These are phyloP conservation scores for Heliconius cydno DNA, from an alignment of 2,888 invertebrate species.

Conservation along the genomic window DNA sequence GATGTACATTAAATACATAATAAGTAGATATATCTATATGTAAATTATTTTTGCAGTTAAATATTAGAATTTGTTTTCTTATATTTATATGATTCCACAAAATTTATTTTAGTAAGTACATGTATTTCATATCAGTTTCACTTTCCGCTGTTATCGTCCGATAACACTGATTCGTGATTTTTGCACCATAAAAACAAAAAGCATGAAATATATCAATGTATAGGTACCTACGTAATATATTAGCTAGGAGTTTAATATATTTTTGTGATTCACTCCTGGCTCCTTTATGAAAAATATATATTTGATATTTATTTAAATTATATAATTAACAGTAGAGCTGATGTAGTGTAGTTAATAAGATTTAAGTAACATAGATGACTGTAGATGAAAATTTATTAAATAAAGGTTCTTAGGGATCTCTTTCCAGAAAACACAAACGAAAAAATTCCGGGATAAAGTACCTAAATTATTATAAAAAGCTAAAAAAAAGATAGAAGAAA, in stretches of 20 bases:
- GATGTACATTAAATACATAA: too few species aligned
- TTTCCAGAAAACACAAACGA: too few species aligned
- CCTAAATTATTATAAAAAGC: too few species aligned
- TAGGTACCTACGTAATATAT: neutral
- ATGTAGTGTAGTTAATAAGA: neutral
- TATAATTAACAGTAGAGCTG: too few species aligned
- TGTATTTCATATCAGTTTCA: conserved; percentile 5
- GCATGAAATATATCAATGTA: neutral
- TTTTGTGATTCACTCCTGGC: neutral
- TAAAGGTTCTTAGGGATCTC: too few species aligned
- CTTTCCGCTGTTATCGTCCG: conserved; percentile 3
- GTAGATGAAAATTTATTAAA: neutral
- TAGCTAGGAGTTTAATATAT: neutral
- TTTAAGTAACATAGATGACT: neutral
- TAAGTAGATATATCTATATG: too few species aligned
- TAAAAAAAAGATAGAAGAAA: too few species aligned
- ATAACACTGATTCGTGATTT: conserved; percentile 15
- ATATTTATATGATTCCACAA: neutral
- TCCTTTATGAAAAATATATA: neutral
- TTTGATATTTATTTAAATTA: too few species aligned
- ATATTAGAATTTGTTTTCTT: neutral
- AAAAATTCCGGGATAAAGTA: too few species aligned
- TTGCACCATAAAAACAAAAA: conserved; percentile 16
- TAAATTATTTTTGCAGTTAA: neutral
- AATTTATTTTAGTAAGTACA: neutral